Conservation (phyloP, 2,113 vertebrate species). For the Coregonus clupeaformis region DNA sequence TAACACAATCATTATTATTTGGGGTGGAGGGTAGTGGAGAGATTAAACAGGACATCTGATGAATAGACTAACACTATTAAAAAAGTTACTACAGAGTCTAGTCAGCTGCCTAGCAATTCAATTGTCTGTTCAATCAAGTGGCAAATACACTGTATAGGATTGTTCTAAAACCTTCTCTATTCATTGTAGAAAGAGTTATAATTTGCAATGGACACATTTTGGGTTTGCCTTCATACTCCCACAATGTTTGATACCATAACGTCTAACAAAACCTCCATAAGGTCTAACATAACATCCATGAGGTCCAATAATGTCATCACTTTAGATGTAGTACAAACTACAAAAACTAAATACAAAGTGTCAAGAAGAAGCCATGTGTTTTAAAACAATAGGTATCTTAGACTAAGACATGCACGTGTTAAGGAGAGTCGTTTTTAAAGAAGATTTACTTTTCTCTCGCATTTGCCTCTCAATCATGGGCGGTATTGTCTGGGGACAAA, state of each 20-base stretch:
- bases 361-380: background rate
- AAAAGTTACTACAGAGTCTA: background rate
- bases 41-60: background rate
- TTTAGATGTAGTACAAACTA: background rate
- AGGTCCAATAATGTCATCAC: no score
- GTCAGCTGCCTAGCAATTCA: no score
- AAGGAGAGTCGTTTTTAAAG: slow-evolving; percentile 11
- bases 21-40: slow-evolving; percentile 17
- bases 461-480: slow-evolving; percentile 63
- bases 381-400: no score
- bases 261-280: no score
- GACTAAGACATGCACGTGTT: slow-evolving; percentile 30
- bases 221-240: background rate
- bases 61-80: background rate
- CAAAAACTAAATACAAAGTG: background rate
- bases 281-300: no score
- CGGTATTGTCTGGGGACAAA: slow-evolving; percentile 51
- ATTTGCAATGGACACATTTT: background rate
- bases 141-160: no score
- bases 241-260: no score
- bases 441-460: slow-evolving; percentile 56
- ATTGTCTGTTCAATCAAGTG: no score
- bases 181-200: background rate
- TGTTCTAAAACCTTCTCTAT: no score
- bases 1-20: slow-evolving; percentile 59